A percentile compares a stretch with the other conserved stretches of the same genome.
Evolutionary conservation across 2,113 vertebrate genomes (phyloP).

Genomic region (Amazona guildingii): DNA sequence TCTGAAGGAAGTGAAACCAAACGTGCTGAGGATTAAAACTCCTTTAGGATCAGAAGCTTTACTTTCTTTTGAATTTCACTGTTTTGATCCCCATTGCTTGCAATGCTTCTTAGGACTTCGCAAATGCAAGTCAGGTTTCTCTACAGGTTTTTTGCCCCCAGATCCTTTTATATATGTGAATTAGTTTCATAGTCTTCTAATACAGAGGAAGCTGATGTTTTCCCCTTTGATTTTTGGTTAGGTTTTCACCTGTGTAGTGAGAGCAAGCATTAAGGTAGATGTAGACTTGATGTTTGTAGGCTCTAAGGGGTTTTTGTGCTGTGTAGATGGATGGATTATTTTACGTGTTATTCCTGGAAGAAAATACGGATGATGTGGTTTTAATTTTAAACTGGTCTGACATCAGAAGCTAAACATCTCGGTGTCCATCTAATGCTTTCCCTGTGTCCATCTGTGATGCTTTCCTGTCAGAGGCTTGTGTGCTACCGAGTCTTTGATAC

Average conservation of each 20-base stretch:
- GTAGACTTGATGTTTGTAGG: background rate
- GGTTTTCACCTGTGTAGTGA: background rate
- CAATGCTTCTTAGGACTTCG: background rate
- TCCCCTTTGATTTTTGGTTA: background rate
- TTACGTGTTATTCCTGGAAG: background rate
- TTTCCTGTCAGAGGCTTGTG: background rate
- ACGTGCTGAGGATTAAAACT: slow-evolving; percentile 14
- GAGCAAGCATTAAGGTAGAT: background rate
- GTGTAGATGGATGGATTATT: background rate
- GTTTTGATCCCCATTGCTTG: background rate
- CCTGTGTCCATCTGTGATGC: background rate
- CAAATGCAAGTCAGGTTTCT: background rate
- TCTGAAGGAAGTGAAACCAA: slow-evolving; percentile 19
- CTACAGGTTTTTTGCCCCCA: background rate
- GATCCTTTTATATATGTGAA: background rate
- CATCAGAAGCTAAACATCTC: background rate
- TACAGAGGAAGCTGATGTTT: background rate
- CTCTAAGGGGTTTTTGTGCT: background rate
- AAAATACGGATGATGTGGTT: background rate
- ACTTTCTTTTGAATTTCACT: background rate
- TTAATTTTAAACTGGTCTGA: background rate
- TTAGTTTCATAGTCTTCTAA: background rate
- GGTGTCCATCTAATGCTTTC: background rate
- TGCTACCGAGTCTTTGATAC: background rate
- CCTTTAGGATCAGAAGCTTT: background rate